Evolutionary conservation across 2,888 invertebrate species (phyloP).

Genomic region (Ctena decussata): DNA sequence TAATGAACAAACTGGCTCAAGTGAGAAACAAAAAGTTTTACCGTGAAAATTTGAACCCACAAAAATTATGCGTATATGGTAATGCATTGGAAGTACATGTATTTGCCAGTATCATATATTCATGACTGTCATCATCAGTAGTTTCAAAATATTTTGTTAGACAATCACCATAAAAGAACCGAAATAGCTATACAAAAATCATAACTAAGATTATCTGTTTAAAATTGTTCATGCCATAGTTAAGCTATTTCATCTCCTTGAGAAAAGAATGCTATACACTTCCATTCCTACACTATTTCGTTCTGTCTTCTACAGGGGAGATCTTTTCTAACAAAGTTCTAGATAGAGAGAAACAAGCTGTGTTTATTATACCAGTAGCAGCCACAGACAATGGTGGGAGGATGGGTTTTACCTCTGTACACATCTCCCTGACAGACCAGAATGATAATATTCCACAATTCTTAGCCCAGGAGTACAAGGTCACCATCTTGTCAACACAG

Average conservation of each 20-base stretch:
- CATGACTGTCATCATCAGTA: too few species aligned
- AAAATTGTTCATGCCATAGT: too few species aligned
- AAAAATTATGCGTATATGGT: too few species aligned
- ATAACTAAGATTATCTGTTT: too few species aligned
- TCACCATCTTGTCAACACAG: conserved; percentile 81
- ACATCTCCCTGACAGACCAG: conserved; percentile 83
- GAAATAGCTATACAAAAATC: too few species aligned
- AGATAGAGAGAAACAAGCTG: conserved; percentile 91
- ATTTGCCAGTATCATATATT: too few species aligned
- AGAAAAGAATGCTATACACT: not conserved
- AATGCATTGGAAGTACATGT: too few species aligned
- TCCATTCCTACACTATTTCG: conserved; percentile 19
- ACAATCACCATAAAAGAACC: too few species aligned
- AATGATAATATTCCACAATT: conserved; percentile 87
- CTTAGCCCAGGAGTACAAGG: conserved; percentile 84
- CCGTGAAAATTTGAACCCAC: too few species aligned
- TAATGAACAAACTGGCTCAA: too few species aligned
- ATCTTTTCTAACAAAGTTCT: conserved; percentile 89
- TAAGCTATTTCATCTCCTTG: not conserved
- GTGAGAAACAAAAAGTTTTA: too few species aligned
- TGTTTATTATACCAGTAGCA: conserved; percentile 83
- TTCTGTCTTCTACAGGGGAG: conserved; percentile 78
- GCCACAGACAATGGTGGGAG: conserved; percentile 87
- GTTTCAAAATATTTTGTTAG: too few species aligned
- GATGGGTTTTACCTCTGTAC: conserved; percentile 80